Conservation (phyloP, 92 coral and sea anemone species). For the Virgularia gustaviana region DNA sequence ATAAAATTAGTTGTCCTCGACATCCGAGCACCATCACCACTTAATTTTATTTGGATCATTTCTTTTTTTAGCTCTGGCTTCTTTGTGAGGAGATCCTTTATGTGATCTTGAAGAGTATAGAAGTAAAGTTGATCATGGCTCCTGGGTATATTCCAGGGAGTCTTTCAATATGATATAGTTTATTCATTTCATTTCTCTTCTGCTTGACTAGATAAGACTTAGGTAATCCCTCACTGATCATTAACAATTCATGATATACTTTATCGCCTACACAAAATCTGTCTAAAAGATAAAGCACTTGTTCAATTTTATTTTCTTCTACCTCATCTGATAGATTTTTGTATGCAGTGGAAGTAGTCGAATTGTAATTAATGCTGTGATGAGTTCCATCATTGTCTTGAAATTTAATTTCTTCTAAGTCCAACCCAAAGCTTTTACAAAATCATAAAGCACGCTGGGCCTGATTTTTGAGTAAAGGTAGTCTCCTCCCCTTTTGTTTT, state of each 20-base stretch:
- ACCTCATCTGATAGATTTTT: too few species aligned
- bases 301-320: too few species aligned
- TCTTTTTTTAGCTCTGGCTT: conserved; percentile 7
- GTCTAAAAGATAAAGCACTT: too few species aligned
- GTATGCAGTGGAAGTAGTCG: too few species aligned
- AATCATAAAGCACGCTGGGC: too few species aligned
- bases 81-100: background rate
- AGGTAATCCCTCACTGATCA: background rate
- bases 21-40: conserved; percentile 61
- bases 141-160: background rate
- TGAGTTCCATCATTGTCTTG: too few species aligned
- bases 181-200: background rate
- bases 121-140: background rate
- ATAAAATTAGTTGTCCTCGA: conserved; percentile 56
- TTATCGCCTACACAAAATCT: too few species aligned
- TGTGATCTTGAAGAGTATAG: background rate
- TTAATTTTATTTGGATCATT: conserved; percentile 39
- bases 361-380: too few species aligned
- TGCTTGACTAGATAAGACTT: conserved; percentile 7
- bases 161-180: background rate
- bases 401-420: too few species aligned
- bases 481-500: too few species aligned
- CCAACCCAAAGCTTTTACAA: too few species aligned
- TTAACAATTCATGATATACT: conserved; percentile 1
- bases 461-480: too few species aligned